These are phyloP conservation scores for Gopherus flavomarginatus DNA, from an alignment of 2,113 vertebrate genomes.

Conservation along the genomic window DNA sequence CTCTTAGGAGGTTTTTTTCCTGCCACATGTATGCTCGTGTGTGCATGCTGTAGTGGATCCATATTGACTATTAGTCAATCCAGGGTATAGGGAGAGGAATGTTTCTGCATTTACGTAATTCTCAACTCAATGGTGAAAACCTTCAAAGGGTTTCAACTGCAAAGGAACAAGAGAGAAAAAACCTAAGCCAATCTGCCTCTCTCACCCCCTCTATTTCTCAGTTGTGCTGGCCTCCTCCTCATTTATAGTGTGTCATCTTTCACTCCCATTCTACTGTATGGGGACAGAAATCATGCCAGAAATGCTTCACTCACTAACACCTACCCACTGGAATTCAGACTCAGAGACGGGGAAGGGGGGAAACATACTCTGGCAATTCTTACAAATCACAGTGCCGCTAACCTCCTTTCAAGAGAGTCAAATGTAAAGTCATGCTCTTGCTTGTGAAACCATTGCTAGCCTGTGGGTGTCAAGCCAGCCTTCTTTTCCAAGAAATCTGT, in stretches of 20 bases:
- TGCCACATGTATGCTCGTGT: neutral
- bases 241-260: constrained; percentile 65
- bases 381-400: constrained; percentile 70
- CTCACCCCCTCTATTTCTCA: constrained; percentile 45
- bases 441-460: constrained; percentile 78
- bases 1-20: constrained; percentile 8
- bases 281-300: constrained; percentile 66
- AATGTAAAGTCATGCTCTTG: constrained; percentile 78
- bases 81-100: constrained; percentile 53
- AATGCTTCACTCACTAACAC: constrained; percentile 70
- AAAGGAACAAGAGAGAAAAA: constrained; percentile 62
- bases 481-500: constrained; percentile 79
- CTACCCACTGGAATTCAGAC: constrained; percentile 68
- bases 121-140: constrained; percentile 44
- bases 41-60: neutral
- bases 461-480: constrained; percentile 77
- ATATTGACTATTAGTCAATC: constrained; percentile 44
- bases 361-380: constrained; percentile 62
- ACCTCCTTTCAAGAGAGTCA: constrained; percentile 74
- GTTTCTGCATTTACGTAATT: constrained; percentile 55
- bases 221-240: constrained; percentile 41
- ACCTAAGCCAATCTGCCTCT: constrained; percentile 58
- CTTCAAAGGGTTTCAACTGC: constrained; percentile 50
- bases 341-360: constrained; percentile 1
- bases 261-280: constrained; percentile 62